Evolutionary conservation across 1,140 invertebrate genomes (phyloP), one percentile per base, ranked within the genome.

Genomic region (Chironomus tepperi): DNA sequence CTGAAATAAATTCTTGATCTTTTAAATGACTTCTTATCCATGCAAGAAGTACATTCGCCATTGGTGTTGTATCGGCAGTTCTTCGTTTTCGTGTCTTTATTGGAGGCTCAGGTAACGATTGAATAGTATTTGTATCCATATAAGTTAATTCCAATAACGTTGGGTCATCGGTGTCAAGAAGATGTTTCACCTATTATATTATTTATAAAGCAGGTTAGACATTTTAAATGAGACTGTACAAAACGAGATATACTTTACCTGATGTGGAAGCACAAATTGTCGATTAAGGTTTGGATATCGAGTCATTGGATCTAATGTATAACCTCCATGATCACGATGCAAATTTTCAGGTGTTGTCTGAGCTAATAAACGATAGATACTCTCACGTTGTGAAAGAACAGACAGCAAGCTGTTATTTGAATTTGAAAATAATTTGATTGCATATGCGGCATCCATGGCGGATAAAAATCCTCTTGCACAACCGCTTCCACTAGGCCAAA

Each of bases 401-500:
- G 94, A 89, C 8, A 95, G 81, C 0, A 91, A 89, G 75, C 90
- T 89, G 42, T 86, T 82, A 2, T 83, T 80, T 1, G 86, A 88
- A 73, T 88, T 86, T 0, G 92, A 90, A 92, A 94, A 98, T 43
- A 89, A 85, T 77, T 93, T 87, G 65, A 98, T 90, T 77, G 96
- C 93, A 96, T 97, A 99, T 43, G 95, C 95, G 0, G 96, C 93
- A 85, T 99, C 97, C 79, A 99, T 88, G 3, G 93, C 95, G 72
- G 95, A 95, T 0, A 99, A 84, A 83, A 99, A 99, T 34, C 98
- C 98, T 73, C 97, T 86, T 0, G 96, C 97, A 85, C 96, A 98
- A 5, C 98, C 98, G 24, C 96, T 97, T 0, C 97, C 97, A 0
- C 96, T 98, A 3, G 97, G 97, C 97, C 97, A 99, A 83, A 99